Percentiles rank a stretch among this genome's conserved stretches.
Conservation (phyloP, 2,888 invertebrate species). For the Zelleria hepariella region DNA sequence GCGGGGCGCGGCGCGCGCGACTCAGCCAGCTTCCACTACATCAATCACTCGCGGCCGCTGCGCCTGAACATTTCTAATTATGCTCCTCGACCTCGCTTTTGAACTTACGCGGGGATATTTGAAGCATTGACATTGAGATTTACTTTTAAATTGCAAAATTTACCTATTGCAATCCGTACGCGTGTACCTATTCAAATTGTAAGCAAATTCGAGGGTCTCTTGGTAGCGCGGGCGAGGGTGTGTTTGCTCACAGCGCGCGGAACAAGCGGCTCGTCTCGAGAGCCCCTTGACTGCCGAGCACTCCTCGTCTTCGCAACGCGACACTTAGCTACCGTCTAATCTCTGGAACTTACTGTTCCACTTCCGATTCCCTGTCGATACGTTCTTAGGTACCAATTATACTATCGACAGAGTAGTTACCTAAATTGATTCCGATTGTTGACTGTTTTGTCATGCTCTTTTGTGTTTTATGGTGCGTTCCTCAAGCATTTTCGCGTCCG, state of each 20-base stretch:
- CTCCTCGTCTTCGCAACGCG: slow-evolving; percentile 26
- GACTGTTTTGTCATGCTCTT: too few species aligned
- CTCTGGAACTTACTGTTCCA: slow-evolving; percentile 25
- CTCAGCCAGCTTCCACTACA: slow-evolving; percentile 57
- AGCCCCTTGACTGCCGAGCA: slow-evolving; percentile 47
- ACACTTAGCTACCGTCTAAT: slow-evolving; percentile 40
- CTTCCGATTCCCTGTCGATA: neutral
- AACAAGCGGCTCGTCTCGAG: slow-evolving; percentile 54
- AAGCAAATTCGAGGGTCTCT: slow-evolving; percentile 13
- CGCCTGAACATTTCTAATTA: slow-evolving; percentile 70
- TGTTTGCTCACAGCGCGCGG: slow-evolving; percentile 49
- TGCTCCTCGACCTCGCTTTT: slow-evolving; percentile 31
- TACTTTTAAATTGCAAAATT: neutral
- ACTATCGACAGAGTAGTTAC: neutral
- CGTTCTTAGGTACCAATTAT: neutral
- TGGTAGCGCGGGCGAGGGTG: slow-evolving; percentile 33
- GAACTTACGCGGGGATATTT: neutral
- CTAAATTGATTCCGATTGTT: neutral
- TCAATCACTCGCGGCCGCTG: slow-evolving; percentile 69
- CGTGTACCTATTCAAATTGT: neutral
- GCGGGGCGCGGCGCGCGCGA: slow-evolving; percentile 20
- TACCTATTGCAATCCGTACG: neutral
- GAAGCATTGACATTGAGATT: neutral
- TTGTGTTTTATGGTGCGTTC: neutral
- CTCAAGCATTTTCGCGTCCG: neutral